Evolutionary conservation across 2,797 vertebrate species (phyloP).

Genomic region (Chelon labrosus): DNA sequence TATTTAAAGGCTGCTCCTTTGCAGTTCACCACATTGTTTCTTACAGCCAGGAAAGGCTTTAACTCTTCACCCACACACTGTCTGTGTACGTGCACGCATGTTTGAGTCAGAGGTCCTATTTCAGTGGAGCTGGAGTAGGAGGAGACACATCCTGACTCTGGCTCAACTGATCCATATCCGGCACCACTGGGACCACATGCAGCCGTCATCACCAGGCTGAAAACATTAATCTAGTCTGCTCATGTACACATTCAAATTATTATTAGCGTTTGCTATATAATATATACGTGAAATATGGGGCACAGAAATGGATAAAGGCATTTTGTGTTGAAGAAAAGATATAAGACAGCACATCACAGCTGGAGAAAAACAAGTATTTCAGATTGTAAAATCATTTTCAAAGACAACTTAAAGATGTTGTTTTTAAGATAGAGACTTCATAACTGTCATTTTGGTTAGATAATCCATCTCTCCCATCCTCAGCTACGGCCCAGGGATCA

Average conservation of each 20-base stretch:
- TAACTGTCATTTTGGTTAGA: background rate
- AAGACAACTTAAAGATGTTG: background rate
- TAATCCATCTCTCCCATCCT: background rate
- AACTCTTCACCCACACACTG: conserved; percentile 40
- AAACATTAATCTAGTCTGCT: conserved; percentile 26
- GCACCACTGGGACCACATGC: conserved; percentile 16
- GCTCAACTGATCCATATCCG: conserved; percentile 51
- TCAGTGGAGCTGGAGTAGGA: conserved; percentile 51
- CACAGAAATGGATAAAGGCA: background rate
- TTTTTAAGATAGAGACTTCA: background rate
- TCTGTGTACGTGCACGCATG: conserved; percentile 1
- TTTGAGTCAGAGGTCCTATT: conserved; percentile 58
- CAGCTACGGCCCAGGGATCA: background rate
- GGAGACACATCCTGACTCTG: conserved; percentile 48
- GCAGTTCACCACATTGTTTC: conserved; percentile 12
- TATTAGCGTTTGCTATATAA: conserved; percentile 7
- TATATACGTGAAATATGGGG: background rate
- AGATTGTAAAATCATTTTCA: background rate
- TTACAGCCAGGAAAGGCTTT: conserved; percentile 13
- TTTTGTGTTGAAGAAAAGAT: background rate
- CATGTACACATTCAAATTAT: background rate
- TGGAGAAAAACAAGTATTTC: background rate
- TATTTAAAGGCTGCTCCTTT: conserved; percentile 35
- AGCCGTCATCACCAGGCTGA: conserved; percentile 14
- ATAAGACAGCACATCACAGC: background rate